Percentiles rank a stretch among this genome's conserved stretches.
These are phyloP conservation scores for Bombus waltoni DNA, from an alignment of 1,140 invertebrate species.

Conservation along the genomic window DNA sequence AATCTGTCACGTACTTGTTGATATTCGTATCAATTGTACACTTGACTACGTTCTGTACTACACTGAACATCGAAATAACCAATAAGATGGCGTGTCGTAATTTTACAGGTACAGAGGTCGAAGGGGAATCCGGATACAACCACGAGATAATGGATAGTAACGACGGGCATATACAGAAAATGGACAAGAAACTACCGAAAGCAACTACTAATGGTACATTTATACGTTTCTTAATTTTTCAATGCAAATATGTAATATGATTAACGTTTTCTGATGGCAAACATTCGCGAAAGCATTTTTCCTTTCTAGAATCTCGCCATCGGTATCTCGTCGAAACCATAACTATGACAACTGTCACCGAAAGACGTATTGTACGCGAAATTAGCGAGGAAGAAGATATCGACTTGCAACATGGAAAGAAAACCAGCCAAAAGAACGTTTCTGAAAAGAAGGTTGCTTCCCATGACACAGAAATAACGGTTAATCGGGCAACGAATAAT, in stretches of 20 bases:
- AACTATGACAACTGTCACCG: slow-evolving; percentile 87
- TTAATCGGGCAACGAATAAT: slow-evolving; percentile 19
- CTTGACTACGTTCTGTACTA: too few relatives aligned
- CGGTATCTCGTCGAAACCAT: slow-evolving; percentile 87
- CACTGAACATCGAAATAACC: neutral
- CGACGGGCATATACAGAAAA: neutral
- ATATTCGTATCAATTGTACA: neutral
- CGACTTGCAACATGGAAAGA: slow-evolving; percentile 57
- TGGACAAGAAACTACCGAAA: slow-evolving; percentile 3
- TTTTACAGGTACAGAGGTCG: slow-evolving; percentile 2
- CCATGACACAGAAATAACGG: neutral
- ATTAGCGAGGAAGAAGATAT: slow-evolving; percentile 74
- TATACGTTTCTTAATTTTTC: neutral
- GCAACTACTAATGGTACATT: slow-evolving; percentile 6
- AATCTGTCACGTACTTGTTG: neutral
- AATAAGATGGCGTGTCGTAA: neutral
- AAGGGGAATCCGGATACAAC: neutral
- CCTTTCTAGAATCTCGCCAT: slow-evolving; percentile 79
- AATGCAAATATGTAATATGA: neutral
- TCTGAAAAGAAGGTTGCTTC: slow-evolving; percentile 9
- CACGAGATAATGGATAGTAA: neutral
- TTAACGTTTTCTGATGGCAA: neutral
- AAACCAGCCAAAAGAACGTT: slow-evolving; percentile 20
- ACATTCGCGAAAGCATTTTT: too few relatives aligned
- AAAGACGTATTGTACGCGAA: slow-evolving; percentile 85